Evolutionary conservation across 1,140 invertebrate species (phyloP), one percentile per base, ranked within the genome.

Genomic region (Rhagoletis zephyria): DNA sequence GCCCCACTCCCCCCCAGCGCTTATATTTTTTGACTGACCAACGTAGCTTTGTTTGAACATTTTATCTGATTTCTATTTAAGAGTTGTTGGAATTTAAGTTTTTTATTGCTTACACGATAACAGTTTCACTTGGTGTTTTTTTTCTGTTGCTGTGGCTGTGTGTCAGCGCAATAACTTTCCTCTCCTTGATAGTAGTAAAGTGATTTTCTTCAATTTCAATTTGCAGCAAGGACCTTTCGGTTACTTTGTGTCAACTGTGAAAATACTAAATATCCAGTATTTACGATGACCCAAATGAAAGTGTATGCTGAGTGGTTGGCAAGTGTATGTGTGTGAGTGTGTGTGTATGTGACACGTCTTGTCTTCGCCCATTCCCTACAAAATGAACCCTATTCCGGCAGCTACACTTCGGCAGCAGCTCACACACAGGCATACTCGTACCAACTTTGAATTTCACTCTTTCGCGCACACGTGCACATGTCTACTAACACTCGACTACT

Each of bases 201-300:
- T 48, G 48, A 81, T 81, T 81, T 81, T 56, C 48, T 81, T 51
- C 74, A 81, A 81, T 81, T 81, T 81, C 74, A 81, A 56, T 81
- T 81, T 81, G 16, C 74, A 14, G 45, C 19, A 12, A 81, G 74
- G 48, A 56, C 48, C 74, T 45, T 45, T 19, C n/a, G 40, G 0
- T 74, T 4, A n/a, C 16, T 51, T 81, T 48, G 10, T 81, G 74
- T 56, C 74, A 59, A 56, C 74, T 59, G 74, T 59, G 48, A 81
- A 56, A 56, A n/a, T 51, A 81, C 74, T 56, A 56, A 81, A 81
- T 81, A 81, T 56, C 48, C 16, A 81, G 74, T 7, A 81, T 81
- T 81, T 81, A 56, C 74, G 48, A 30, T 81, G 74, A 56, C 74
- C 45, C 45, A 81, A 81, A 56, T 5, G 51, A 56, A 56, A 56